phyloP scores from a whole-genome alignment of 2,113 vertebrate genomes.

The Mormoops blainvillei region DNA sequence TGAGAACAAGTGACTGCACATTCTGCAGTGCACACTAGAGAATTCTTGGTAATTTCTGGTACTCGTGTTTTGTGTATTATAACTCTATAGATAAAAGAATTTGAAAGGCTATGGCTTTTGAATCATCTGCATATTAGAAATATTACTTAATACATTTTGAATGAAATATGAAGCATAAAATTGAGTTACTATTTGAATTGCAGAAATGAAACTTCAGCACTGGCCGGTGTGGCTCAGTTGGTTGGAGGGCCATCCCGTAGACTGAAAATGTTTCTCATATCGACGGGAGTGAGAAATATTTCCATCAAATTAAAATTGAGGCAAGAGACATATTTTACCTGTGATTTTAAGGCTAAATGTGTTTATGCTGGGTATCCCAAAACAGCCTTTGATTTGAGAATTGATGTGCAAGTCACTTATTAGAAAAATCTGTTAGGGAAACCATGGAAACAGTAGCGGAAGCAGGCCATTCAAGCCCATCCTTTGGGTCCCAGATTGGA shows the following conservation, averaged over 20 bases:
- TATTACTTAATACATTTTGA: not conserved
- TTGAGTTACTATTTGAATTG: not conserved
- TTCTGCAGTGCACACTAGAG: not conserved
- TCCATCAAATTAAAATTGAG: not conserved
- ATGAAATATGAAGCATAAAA: not conserved
- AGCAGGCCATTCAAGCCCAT: not conserved
- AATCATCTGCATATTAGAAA: not conserved
- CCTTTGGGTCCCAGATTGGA: not conserved
- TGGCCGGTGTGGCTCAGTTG: too few relatives aligned
- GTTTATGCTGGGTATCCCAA: not conserved
- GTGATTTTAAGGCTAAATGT: not conserved
- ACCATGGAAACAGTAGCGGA: not conserved
- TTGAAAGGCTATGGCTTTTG: not conserved
- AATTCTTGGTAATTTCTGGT: not conserved
- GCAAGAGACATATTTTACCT: not conserved
- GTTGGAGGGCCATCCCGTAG: too few relatives aligned
- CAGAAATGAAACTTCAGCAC: not conserved
- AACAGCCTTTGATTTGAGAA: not conserved
- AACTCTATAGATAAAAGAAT: not conserved
- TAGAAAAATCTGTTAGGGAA: not conserved
- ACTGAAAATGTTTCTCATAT: too few relatives aligned
- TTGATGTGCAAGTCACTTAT: not conserved
- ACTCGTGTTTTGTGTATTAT: not conserved
- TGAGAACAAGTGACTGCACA: not conserved
- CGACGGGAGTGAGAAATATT: too few relatives aligned